Evolutionary conservation across 2,113 vertebrate genomes (phyloP).

Genomic region (Prunella himalayana): DNA sequence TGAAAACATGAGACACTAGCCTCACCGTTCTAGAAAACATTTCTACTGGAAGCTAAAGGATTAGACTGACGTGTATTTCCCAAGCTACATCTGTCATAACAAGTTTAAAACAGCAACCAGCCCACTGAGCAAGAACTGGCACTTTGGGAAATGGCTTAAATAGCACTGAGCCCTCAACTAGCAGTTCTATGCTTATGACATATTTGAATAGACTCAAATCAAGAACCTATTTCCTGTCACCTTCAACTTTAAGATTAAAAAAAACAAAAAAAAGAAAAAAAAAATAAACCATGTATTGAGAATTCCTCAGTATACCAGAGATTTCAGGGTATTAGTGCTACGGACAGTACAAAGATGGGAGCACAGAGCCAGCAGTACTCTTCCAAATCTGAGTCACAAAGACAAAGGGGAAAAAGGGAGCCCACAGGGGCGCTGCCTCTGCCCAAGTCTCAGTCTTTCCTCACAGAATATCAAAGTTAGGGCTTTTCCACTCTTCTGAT

Average conservation of each 20-base stretch:
- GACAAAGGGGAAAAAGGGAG: background rate
- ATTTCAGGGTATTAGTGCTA: background rate
- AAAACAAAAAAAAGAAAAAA: no score
- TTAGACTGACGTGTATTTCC: slow-evolving; percentile 62
- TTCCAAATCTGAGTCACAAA: background rate
- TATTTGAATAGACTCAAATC: slow-evolving; percentile 30
- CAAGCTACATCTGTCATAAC: slow-evolving; percentile 68
- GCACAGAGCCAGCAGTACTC: background rate
- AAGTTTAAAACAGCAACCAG: slow-evolving; percentile 66
- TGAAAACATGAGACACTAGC: background rate
- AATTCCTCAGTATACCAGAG: background rate
- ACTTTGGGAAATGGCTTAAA: slow-evolving; percentile 65
- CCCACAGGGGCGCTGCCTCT: background rate
- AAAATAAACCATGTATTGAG: background rate
- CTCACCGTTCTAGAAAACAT: slow-evolving; percentile 19
- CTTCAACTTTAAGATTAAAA: background rate
- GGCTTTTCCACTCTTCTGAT: background rate
- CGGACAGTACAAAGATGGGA: background rate
- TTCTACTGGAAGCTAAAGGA: slow-evolving; percentile 43
- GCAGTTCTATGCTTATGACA: background rate
- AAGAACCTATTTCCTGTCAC: background rate
- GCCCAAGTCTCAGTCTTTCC: background rate
- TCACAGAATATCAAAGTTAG: background rate
- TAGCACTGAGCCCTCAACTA: slow-evolving; percentile 34
- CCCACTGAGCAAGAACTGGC: slow-evolving; percentile 64